Base-by-base conservation (phyloP, 2,888 invertebrate species). In the Sinohyriopsis cumingii region DNA sequence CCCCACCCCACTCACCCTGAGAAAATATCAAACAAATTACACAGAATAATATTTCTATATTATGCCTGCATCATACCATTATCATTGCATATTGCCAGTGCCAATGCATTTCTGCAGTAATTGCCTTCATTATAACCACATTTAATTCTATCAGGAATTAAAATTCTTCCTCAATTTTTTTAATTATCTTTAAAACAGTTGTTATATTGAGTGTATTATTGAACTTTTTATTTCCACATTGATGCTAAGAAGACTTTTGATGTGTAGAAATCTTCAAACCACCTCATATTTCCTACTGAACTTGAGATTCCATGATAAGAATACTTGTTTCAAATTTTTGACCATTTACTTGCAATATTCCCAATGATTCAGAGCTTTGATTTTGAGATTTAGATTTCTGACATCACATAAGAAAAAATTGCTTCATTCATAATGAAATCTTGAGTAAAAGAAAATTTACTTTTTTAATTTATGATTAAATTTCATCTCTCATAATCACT, bases 291-390 rank as follows among this genome's bases (percentile, higher is more conserved):
- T 15, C 15, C 45, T 45, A 3, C 15, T 3, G 15, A 45, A 45
- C 45, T 45, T 45, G 45, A 45, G 12, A 45, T 45, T 15, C 45
- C 33, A 33, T 33, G 33, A 45, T 45, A 15, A 15, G 65, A 53
- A 55, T 60, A 24, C 15, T 67, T 9, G 45, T 24, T 54, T 63
- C 54, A 63, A 15, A 28, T 53, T 53, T 63, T 63, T 33, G 20
- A 33, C 19, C 45, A 45, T 45, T 45, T 45, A 15, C 9, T 45
- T 45, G 45, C 45, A 15, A 15, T 15, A 45, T 45, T 45, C 15
- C 15, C 9, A 45, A 45, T 15, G 45, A 45, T 33, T 24, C 22
- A 9, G 63, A 22, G 19, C 6, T 63, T 53, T 3, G n/a, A 22
- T 63, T 33, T 63, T 63, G 25, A 15, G 18, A 57, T 33, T n/a